Conservation (phyloP, 1,140 invertebrate genomes). For the Drosophila dunni region DNA sequence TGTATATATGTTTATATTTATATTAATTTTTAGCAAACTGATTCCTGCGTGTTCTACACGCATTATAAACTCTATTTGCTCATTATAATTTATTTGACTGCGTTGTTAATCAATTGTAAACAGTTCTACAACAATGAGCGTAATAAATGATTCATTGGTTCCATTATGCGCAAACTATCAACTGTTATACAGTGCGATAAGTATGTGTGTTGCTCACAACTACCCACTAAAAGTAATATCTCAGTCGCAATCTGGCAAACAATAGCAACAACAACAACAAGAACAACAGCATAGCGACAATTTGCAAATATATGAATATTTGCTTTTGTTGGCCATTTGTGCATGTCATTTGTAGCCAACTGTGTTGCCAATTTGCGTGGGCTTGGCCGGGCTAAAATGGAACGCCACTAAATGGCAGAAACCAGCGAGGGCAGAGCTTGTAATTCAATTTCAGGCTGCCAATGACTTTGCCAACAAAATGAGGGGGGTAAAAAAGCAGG, state of each 20-base stretch:
- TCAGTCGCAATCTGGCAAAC: constrained; percentile 12
- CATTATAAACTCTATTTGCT: no score
- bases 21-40: no score
- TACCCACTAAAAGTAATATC: background rate
- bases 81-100: no score
- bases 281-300: constrained; percentile 1
- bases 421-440: constrained; percentile 30
- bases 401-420: constrained; percentile 55
- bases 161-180: background rate
- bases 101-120: no score
- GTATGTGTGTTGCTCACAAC: no score
- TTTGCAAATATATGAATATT: constrained; percentile 21
- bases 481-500: background rate
- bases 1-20: no score
- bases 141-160: no score
- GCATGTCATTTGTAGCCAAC: constrained; percentile 45
- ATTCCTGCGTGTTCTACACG: no score
- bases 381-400: constrained; percentile 29
- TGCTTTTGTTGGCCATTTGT: constrained; percentile 28
- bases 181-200: constrained; percentile 3
- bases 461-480: constrained; percentile 32
- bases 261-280: background rate
- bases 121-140: no score
- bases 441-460: constrained; percentile 64
- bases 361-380: constrained; percentile 46